Evolutionary conservation across 2,888 invertebrate species (phyloP), one percentile per base, ranked within the genome.

Genomic region (Ornithoptera alexandrae): DNA sequence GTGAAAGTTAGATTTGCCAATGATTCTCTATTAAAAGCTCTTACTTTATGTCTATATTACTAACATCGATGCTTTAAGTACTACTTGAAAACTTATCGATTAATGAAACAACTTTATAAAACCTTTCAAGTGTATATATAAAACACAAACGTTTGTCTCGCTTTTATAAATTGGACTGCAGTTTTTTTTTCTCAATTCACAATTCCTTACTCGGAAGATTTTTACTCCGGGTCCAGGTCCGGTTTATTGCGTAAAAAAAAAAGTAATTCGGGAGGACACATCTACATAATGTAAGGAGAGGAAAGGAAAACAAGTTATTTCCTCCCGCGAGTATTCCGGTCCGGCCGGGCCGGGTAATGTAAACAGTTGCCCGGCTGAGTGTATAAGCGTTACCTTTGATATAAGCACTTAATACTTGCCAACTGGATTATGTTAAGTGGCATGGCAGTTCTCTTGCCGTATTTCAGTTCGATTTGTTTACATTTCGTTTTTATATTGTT

Each of bases 211-310:
- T 80, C n/a, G 82, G 84, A 85, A 87, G 86, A 88, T 86, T 89
- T 88, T 88, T 86, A 84, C 87, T 85, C 84, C 82, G 81, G 81
- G 81, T 85, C 84, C 80, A 83, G 82, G 81, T 81, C 83, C 85
- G 18, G 86, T 90, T 90, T 90, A 89, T 89, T 87, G 87, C 88
- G 84, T 85, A 87, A 89, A 39, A 90, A 89, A 39, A 90, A 89
- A 89, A 89, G 90, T 89, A 88, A 89, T 89, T 89, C 86, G 76
- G 79, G 79, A 84, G 81, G 84, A 85, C 83, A 82, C 85, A 90
- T 91, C 84, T 90, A 86, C 90, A 90, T 91, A 90, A 90, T 88
- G 86, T 83, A 81, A 79, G 74, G 74, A 82, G 81, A 79, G 77
- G 79, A 80, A 83, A 78, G 81, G 84, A 86, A 88, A 87, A 84